A percentile compares a stretch with the other conserved stretches of the same genome.
Evolutionary conservation across 2,113 vertebrate species (phyloP).

Genomic region (Xyrauchen texanus): DNA sequence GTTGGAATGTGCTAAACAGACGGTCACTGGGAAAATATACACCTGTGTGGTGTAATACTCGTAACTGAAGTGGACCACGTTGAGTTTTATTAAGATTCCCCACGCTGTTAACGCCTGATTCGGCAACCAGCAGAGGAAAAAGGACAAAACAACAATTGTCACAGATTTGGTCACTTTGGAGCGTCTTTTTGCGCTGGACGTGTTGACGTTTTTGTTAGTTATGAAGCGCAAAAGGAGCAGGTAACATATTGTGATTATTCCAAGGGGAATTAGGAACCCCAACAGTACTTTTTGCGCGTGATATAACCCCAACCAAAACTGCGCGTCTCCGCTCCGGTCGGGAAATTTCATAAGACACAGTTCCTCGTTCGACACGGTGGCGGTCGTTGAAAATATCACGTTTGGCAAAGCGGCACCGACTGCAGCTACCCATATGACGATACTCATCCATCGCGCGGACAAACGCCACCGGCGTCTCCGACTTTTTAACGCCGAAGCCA

Average conservation of each 20-base stretch:
- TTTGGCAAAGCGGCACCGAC: constrained; percentile 85
- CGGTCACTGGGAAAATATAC: constrained; percentile 90
- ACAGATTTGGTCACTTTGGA: constrained; percentile 92
- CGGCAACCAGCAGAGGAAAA: constrained; percentile 96
- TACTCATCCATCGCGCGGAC: constrained; percentile 78
- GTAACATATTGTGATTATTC: constrained; percentile 84
- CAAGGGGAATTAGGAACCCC: constrained; percentile 85
- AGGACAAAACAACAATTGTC: constrained; percentile 89
- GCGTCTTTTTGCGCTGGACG: constrained; percentile 80
- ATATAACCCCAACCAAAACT: constrained; percentile 91
- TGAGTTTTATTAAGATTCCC: constrained; percentile 94
- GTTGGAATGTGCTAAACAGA: constrained; percentile 95
- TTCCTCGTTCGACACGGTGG: constrained; percentile 83
- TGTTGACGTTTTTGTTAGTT: constrained; percentile 77
- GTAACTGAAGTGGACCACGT: constrained; percentile 85
- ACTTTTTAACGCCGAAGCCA: constrained; percentile 86
- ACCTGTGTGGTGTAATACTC: constrained; percentile 90
- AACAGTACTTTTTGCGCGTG: constrained; percentile 91
- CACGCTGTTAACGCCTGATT: constrained; percentile 92
- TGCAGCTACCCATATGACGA: constrained; percentile 82
- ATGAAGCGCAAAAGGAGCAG: constrained; percentile 88
- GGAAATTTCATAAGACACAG: constrained; percentile 92
- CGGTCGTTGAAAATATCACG: constrained; percentile 89
- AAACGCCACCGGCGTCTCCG: constrained; percentile 67
- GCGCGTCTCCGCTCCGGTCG: constrained; percentile 76